Percentiles rank a stretch among this genome's conserved stretches.
phyloP scores from a whole-genome alignment of 2,888 invertebrate species.

The Thecocarcelia acutangulata region DNA sequence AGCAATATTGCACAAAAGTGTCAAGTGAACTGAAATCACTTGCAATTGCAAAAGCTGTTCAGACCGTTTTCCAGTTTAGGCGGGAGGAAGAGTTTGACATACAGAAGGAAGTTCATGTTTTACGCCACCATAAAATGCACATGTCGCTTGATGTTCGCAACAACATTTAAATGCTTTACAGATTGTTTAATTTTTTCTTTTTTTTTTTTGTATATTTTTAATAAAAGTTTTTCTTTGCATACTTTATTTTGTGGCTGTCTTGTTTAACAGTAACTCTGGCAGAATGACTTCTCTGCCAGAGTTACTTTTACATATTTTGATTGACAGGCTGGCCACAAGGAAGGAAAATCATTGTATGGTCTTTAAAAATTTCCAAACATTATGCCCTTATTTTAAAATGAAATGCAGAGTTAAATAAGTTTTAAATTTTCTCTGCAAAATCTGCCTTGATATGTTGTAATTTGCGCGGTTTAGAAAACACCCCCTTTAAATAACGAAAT shows the following conservation, averaged over 20 bases:
- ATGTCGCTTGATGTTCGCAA: constrained; percentile 80
- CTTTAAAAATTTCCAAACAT: background rate
- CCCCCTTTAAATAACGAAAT: constrained; percentile 1
- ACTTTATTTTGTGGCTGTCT: constrained; percentile 23
- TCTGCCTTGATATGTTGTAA: background rate
- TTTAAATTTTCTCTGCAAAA: background rate
- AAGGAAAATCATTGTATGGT: constrained; percentile 5
- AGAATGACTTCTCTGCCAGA: background rate
- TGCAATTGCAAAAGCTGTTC: constrained; percentile 58
- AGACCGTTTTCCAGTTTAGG: background rate
- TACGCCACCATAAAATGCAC: constrained; percentile 78
- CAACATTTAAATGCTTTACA: constrained; percentile 77
- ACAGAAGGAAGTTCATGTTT: constrained; percentile 38
- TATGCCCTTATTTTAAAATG: no score
- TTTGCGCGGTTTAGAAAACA: background rate
- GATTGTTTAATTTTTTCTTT: constrained; percentile 66
- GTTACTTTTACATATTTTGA: constrained; percentile 47
- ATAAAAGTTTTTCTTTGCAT: constrained; percentile 62
- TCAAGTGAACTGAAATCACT: constrained; percentile 64
- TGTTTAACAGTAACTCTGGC: constrained; percentile 16
- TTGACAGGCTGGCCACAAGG: constrained; percentile 37
- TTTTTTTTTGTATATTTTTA: background rate
- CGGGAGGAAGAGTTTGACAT: background rate
- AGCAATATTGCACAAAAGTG: constrained; percentile 67
- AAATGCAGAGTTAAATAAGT: constrained; percentile 6